Percentiles rank a stretch among this genome's conserved stretches.
These are phyloP conservation scores for Perizoma flavofasciatum DNA, from an alignment of 2,888 invertebrate genomes.

Conservation along the genomic window DNA sequence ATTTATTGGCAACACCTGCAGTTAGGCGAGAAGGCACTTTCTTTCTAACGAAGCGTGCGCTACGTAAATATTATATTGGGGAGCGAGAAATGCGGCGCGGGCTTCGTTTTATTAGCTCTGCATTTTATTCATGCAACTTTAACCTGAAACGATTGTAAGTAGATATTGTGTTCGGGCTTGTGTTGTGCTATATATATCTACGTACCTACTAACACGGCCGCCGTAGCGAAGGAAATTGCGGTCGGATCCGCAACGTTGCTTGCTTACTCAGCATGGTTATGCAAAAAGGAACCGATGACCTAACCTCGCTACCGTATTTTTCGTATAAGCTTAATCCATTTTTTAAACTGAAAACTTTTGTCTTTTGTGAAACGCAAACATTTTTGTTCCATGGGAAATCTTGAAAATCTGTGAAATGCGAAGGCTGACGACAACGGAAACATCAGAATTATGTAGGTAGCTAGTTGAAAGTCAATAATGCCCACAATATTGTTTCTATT, in stretches of 20 bases:
- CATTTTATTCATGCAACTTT: slow-evolving; percentile 76
- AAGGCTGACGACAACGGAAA: no score
- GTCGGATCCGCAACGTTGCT: slow-evolving; percentile 48
- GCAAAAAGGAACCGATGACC: slow-evolving; percentile 46
- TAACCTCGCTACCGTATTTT: slow-evolving; percentile 19
- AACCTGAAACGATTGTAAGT: slow-evolving; percentile 68
- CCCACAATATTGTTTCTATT: slow-evolving; percentile 28
- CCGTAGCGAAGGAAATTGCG: slow-evolving; percentile 71
- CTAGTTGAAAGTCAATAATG: slow-evolving; percentile 27
- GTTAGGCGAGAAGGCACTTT: slow-evolving; percentile 39
- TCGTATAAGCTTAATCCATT: slow-evolving; percentile 1
- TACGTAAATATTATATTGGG: slow-evolving; percentile 61
- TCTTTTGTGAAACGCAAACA: not conserved
- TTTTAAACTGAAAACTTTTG: not conserved
- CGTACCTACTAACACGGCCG: slow-evolving; percentile 38
- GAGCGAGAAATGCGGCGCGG: slow-evolving; percentile 56
- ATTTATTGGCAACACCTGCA: slow-evolving; percentile 23
- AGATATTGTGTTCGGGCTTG: slow-evolving; percentile 62
- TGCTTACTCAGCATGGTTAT: slow-evolving; percentile 72
- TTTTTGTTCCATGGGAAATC: not conserved
- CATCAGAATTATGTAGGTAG: no score
- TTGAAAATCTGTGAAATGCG: no score
- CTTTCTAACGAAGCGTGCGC: slow-evolving; percentile 49
- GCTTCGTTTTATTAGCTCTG: slow-evolving; percentile 67
- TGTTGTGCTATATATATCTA: slow-evolving; percentile 51